Conservation (phyloP, 1,140 invertebrate species). For the Cephus cinctus region DNA sequence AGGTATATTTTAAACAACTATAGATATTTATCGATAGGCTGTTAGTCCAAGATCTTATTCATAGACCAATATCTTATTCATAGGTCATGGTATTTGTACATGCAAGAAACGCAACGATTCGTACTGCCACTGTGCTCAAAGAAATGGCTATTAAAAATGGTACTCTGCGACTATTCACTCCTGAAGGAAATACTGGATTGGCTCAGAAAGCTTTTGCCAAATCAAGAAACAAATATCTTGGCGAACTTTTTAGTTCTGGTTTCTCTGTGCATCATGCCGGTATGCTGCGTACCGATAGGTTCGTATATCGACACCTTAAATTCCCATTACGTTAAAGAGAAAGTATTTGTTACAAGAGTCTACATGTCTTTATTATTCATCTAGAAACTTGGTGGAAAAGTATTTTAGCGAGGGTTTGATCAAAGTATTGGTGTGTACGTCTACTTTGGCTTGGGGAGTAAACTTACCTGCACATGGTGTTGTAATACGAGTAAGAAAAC, state of each 20-base stretch:
- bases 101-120: slow-evolving; percentile 91
- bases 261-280: slow-evolving; percentile 98
- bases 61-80: slow-evolving; percentile 11
- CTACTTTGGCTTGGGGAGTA: slow-evolving; percentile 98
- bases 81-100: slow-evolving; percentile 99
- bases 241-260: slow-evolving; percentile 82
- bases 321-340: neutral
- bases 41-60: neutral
- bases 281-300: slow-evolving; percentile 82
- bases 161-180: slow-evolving; percentile 68
- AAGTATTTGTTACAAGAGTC: too few relatives aligned
- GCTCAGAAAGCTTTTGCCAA: slow-evolving; percentile 66
- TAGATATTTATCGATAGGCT: neutral
- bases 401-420: slow-evolving; percentile 86
- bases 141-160: slow-evolving; percentile 76
- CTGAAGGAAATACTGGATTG: slow-evolving; percentile 62
- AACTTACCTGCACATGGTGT: slow-evolving; percentile 98
- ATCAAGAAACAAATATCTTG: slow-evolving; percentile 74
- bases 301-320: slow-evolving; percentile 34
- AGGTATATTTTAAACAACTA: slow-evolving; percentile 56
- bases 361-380: slow-evolving; percentile 28
- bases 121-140: slow-evolving; percentile 78
- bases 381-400: slow-evolving; percentile 80
- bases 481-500: slow-evolving; percentile 78
- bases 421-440: slow-evolving; percentile 94